phyloP scores from a whole-genome alignment of 2,113 vertebrate genomes.

The Oceanites oceanicus region DNA sequence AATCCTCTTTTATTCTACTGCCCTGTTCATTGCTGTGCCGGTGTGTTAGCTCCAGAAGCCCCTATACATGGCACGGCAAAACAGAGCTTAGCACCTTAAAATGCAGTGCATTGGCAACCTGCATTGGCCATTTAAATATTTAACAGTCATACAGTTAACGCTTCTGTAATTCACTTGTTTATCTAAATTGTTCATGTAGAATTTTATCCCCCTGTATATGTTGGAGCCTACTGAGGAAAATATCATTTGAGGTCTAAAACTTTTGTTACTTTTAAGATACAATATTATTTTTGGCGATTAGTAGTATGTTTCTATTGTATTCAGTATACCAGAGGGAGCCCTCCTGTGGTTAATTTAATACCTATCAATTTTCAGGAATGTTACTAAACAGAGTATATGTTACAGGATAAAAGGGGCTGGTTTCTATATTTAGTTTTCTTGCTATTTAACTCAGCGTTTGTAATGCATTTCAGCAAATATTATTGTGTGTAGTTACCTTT shows the following conservation, averaged over 20 bases:
- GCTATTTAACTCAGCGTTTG: neutral
- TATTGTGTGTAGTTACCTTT: neutral
- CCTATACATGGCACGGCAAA: neutral
- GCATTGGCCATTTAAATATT: neutral
- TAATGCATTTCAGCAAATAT: neutral
- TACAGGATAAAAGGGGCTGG: neutral
- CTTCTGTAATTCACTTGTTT: neutral
- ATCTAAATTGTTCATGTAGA: neutral
- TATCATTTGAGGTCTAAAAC: neutral
- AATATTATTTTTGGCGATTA: slow-evolving; percentile 42
- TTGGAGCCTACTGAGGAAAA: slow-evolving; percentile 6
- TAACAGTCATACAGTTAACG: neutral
- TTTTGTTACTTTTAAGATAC: slow-evolving; percentile 9
- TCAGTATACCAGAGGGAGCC: slow-evolving; percentile 58
- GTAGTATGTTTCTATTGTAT: neutral
- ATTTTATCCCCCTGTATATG: neutral
- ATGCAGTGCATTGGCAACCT: neutral
- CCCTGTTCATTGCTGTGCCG: neutral
- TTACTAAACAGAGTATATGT: slow-evolving; percentile 7
- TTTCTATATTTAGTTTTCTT: slow-evolving; percentile 9
- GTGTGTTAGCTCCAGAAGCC: neutral
- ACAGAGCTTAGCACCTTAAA: neutral
- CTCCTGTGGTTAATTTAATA: slow-evolving; percentile 67
- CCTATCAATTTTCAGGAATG: slow-evolving; percentile 44
- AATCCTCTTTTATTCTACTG: neutral